Percentiles rank a stretch among this genome's conserved stretches.
These are phyloP conservation scores for Ginglymostoma cirratum DNA, from an alignment of 2,113 vertebrate genomes.

Conservation along the genomic window DNA sequence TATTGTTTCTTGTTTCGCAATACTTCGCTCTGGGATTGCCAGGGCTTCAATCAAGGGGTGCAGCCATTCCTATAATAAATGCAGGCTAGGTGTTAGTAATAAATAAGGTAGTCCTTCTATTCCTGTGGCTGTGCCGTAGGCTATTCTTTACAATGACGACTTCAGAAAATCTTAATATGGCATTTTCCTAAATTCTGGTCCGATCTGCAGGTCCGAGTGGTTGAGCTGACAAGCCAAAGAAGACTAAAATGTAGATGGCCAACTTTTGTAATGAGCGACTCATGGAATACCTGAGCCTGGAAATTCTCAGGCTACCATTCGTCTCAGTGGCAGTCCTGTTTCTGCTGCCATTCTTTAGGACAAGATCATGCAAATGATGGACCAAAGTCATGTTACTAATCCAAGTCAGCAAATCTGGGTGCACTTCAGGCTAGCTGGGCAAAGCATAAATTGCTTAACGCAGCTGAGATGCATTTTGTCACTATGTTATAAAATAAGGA, in stretches of 20 bases:
- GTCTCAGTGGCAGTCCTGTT: background rate
- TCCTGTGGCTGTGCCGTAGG: background rate
- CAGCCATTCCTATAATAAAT: background rate
- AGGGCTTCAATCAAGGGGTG: background rate
- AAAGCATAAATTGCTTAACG: background rate
- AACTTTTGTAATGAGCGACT: background rate
- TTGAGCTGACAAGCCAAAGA: background rate
- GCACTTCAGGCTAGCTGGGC: background rate
- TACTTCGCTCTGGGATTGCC: background rate
- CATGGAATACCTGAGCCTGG: background rate
- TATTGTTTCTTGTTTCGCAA: background rate
- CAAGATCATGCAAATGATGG: background rate
- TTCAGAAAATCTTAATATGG: background rate
- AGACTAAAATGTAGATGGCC: background rate
- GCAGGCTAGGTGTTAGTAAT: too few relatives aligned
- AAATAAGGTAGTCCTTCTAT: background rate
- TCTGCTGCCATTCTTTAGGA: background rate
- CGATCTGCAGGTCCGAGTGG: background rate
- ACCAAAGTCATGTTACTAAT: background rate
- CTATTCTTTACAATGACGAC: too few relatives aligned
- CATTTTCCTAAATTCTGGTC: background rate
- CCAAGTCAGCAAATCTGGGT: background rate
- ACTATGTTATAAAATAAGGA: too few relatives aligned
- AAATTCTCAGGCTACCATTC: background rate
- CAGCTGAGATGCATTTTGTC: background rate